Evolutionary conservation across 2,888 invertebrate genomes (phyloP).

Genomic region (Drosophila greeni): DNA sequence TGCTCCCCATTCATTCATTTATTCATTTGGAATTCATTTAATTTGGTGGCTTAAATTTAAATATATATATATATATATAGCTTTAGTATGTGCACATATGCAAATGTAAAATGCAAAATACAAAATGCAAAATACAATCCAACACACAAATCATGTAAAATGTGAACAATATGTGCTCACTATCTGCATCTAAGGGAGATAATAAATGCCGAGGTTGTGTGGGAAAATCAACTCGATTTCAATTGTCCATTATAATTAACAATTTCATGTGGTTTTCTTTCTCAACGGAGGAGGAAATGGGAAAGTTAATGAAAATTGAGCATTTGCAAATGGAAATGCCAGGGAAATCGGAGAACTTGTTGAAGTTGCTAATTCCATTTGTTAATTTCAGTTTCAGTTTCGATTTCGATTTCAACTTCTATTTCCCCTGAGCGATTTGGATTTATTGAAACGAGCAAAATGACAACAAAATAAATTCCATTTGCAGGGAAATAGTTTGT

Average conservation of each 20-base stretch:
- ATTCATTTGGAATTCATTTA: slow-evolving; percentile 54
- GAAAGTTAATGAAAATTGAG: slow-evolving; percentile 26
- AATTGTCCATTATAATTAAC: slow-evolving; percentile 68
- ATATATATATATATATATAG: background rate
- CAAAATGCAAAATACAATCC: slow-evolving; percentile 15
- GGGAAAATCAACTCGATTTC: slow-evolving; percentile 45
- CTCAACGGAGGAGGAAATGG: slow-evolving; percentile 25
- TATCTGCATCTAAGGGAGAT: slow-evolving; percentile 6
- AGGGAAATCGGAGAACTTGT: slow-evolving; percentile 14
- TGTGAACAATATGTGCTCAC: slow-evolving; percentile 14
- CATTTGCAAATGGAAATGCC: slow-evolving; percentile 1
- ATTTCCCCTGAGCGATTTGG: background rate
- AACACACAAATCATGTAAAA: slow-evolving; percentile 16
- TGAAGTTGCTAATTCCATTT: slow-evolving; percentile 20
- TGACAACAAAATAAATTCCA: slow-evolving; percentile 15
- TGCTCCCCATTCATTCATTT: slow-evolving; percentile 45
- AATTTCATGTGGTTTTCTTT: slow-evolving; percentile 57
- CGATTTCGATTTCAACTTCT: background rate
- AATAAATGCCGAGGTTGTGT: slow-evolving; percentile 10
- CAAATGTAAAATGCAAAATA: slow-evolving; percentile 8
- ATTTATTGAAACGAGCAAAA: slow-evolving; percentile 2
- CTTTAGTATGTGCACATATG: slow-evolving; percentile 5
- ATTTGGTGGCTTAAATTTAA: slow-evolving; percentile 41
- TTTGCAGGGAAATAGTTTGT: slow-evolving; percentile 17
- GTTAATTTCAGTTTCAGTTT: background rate